Base-by-base conservation (phyloP, 2,113 vertebrate species). In the Axis porcinus region DNA sequence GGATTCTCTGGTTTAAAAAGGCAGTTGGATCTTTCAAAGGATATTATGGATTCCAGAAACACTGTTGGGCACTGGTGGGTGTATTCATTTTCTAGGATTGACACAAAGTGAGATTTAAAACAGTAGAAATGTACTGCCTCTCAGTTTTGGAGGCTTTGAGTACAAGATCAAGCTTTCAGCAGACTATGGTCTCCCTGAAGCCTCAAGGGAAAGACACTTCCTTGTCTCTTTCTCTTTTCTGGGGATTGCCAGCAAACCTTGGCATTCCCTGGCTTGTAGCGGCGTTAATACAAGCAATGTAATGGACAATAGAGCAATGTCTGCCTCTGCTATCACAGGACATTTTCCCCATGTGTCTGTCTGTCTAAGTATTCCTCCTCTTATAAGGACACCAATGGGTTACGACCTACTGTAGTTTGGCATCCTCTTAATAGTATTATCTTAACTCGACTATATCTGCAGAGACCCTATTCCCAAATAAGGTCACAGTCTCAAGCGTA, bases 61-160 rank as follows among this genome's bases (percentile, higher is more conserved):
- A 10, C 43, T 5, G 0, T 3, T 2, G 40, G 27, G 4, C 7
- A 57, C 1, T 50, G 3, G 2, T 78, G 21, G 23, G 11, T 91
- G 1, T 36, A 40, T 40, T 70, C n/a, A 23, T 70, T 70, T 70
- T 6, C n/a, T 74, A 23, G 67, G 67, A 74, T 6, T 74, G 67
- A 67, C 6, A 67, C 58, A 78, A 1, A 13, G 4, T 1, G 5
- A 64, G 14, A 1, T 21, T 27, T 40, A 33, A 55, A 74, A 81
- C 2, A 50, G 67, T 10, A 76, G 16, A 94, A 86, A 76, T 79
- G 14, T 12, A 14, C 9, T 36, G 7, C 45, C 16, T 81, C 33
- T 25, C 1, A 54, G n/a, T 58, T 88, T 90, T 17, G 17, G 2
- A 89, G 14, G 2, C 8, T 16, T 11, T 13, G 50, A 57, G 1